Evolutionary conservation across 2,113 vertebrate genomes (phyloP).

Genomic region (Merops nubicus): DNA sequence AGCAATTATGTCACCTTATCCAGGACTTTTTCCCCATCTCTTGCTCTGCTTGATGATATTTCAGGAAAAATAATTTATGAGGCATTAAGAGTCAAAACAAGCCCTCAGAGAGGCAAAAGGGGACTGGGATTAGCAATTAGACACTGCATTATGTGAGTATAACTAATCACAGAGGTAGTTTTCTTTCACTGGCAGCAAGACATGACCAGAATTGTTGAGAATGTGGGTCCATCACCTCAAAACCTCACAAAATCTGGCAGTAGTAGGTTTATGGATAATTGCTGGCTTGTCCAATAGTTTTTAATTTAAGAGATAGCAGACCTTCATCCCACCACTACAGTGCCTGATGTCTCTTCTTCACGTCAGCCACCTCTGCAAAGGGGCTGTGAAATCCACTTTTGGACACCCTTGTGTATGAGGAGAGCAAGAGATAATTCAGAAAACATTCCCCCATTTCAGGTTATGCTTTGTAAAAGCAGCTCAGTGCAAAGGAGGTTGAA

Average conservation of each 20-base stretch:
- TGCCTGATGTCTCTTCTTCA: neutral
- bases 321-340: neutral
- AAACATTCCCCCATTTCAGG: neutral
- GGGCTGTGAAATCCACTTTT: neutral
- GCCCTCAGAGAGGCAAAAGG: neutral
- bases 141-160: neutral
- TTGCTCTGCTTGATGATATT: neutral
- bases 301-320: neutral
- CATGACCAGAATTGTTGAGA: conserved; percentile 12
- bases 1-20: neutral
- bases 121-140: neutral
- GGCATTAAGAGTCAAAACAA: conserved; percentile 29
- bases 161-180: conserved; percentile 38
- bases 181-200: neutral
- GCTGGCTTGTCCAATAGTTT: neutral
- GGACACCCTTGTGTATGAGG: neutral
- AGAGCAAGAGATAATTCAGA: neutral
- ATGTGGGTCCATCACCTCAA: neutral
- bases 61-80: conserved; percentile 40
- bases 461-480: neutral
- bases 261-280: neutral
- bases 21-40: neutral
- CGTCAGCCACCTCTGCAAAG: neutral
- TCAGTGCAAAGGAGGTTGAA: neutral
- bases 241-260: neutral